Conservation (phyloP, 2,113 vertebrate species). For the Thermophis baileyi region DNA sequence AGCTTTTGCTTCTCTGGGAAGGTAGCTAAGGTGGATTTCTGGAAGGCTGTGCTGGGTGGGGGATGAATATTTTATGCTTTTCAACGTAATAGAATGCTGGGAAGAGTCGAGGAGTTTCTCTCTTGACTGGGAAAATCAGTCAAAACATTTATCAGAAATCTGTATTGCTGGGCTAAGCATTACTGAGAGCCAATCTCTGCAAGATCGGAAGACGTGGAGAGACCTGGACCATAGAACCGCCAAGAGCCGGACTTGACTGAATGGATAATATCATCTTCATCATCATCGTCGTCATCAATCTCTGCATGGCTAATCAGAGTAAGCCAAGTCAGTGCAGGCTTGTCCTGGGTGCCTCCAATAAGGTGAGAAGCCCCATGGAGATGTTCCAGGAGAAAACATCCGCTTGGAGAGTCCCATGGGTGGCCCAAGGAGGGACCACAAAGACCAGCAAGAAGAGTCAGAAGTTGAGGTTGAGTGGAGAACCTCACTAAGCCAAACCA, state of each 20-base stretch:
- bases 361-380: slow-evolving; percentile 55
- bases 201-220: not conserved
- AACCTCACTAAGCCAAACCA: not conserved
- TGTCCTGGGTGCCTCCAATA: slow-evolving; percentile 55
- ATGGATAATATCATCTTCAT: not conserved
- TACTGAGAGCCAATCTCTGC: slow-evolving; percentile 62
- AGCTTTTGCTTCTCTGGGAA: not conserved
- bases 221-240: not conserved
- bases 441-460: not conserved
- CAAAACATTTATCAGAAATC: slow-evolving; percentile 67
- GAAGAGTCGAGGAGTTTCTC: not conserved
- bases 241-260: not conserved
- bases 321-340: slow-evolving; percentile 55
- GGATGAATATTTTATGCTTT: slow-evolving; percentile 64
- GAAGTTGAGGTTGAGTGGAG: not conserved
- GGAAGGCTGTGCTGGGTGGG: slow-evolving; percentile 2
- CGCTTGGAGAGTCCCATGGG: fast-evolving
- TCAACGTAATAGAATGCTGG: slow-evolving; percentile 44
- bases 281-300: slow-evolving; percentile 36
- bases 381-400: fast-evolving
- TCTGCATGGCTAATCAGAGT: slow-evolving; percentile 53
- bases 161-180: slow-evolving; percentile 51
- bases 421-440: not conserved
- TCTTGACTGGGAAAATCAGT: slow-evolving; percentile 58
- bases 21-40: slow-evolving; percentile 1